Evolutionary conservation across 1,140 invertebrate species (phyloP).

Genomic region (Hestina assimilis): DNA sequence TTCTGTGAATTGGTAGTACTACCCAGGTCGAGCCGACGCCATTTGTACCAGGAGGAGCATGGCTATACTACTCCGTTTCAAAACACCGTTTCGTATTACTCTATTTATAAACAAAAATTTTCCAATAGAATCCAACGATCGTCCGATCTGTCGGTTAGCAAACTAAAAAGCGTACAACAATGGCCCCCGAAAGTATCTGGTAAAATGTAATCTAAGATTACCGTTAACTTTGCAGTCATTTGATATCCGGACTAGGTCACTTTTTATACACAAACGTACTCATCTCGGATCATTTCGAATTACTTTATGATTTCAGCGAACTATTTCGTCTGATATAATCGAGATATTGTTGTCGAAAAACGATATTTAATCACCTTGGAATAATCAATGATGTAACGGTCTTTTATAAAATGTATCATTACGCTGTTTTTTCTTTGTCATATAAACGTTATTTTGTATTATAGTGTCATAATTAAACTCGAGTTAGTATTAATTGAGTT

Average conservation of each 20-base stretch:
- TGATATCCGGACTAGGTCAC: slow-evolving; percentile 69
- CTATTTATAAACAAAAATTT: slow-evolving; percentile 16
- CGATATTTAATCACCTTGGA: background rate
- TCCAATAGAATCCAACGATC: slow-evolving; percentile 5
- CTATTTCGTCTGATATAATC: slow-evolving; percentile 8
- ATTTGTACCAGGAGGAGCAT: no score
- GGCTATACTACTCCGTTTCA: no score
- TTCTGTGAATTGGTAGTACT: no score
- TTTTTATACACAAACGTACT: slow-evolving; percentile 52
- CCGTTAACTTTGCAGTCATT: slow-evolving; percentile 72
- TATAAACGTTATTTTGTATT: no score
- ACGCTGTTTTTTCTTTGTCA: no score
- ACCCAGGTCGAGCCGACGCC: no score
- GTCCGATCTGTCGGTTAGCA: slow-evolving; percentile 32
- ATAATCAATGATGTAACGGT: background rate
- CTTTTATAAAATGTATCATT: no score
- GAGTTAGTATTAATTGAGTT: no score
- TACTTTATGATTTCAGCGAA: slow-evolving; percentile 18
- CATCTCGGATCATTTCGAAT: slow-evolving; percentile 18
- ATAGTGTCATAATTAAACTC: no score
- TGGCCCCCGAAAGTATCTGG: slow-evolving; percentile 50
- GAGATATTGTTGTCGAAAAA: background rate
- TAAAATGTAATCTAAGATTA: slow-evolving; percentile 66
- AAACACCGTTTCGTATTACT: background rate
- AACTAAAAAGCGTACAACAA: slow-evolving; percentile 48